Base-by-base conservation (phyloP, 2,113 vertebrate genomes). In the Lethenteron camtschaticum region DNA sequence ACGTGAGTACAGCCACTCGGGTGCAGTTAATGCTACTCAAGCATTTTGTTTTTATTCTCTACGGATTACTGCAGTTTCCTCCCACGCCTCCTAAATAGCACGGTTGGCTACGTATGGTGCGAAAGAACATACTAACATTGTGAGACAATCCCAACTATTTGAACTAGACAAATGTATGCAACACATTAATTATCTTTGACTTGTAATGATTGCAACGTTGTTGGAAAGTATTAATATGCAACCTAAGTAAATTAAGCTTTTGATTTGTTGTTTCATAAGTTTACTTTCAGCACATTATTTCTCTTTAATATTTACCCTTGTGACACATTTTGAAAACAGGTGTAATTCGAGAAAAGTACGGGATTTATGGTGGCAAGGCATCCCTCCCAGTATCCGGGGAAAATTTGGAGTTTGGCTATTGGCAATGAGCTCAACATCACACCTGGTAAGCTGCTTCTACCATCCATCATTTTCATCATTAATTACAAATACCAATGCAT, bases 351-450 rank as follows among this genome's bases (percentile, higher is more conserved):
- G 63, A n/a, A 66, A 66, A 20, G 63, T 66, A 10, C 63, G 63
- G 8, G 63, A 66, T n/a, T 66, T 66, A 20, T 66, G 63, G 63
- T 66, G 63, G 63, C 63, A 66, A 9, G 63, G 63, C 20, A n/a
- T 66, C 20, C 63, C 63, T 66, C 63, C 63, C 9, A 66, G 63
- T 20, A 66, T 66, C 63, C 63, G 63, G n/a, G 63, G 8, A 66
- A 66, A 11, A 20, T 66, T 66, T 66, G 63, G 63, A 66, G 63
- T 20, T 11, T 66, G 63, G 63, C 63, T 66, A 66, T 66, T 16
- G 63, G 63, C n/a, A 66, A 66, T 66, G 63, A 66, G 20, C 63
- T 66, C 20, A 66, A 66, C 63, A 66, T 66, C n/a, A 66, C 63
- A 2, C 63, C 63, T 16, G 63, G 63, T 66, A n/a, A 66, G 63